Evolutionary conservation across 1,140 invertebrate species (phyloP).

Genomic region (Papilio polyxenes): DNA sequence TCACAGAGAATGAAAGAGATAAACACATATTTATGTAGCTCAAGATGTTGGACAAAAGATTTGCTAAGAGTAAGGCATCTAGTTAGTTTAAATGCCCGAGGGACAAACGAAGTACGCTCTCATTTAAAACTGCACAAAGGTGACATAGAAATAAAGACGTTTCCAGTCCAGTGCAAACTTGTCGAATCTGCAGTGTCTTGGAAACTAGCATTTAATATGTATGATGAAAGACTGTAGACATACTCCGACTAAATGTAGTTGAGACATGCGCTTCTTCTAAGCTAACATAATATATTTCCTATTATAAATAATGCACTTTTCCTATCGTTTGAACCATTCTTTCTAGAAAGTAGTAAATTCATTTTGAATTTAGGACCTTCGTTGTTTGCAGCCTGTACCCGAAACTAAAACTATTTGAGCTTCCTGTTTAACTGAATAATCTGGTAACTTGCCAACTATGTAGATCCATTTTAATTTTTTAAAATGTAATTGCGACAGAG

Average conservation of each 20-base stretch:
- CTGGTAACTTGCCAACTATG: neutral
- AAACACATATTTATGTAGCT: neutral
- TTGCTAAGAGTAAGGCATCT: neutral
- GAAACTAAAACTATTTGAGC: neutral
- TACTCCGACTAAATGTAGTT: neutral
- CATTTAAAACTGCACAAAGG: conserved; percentile 10
- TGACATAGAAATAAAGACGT: conserved; percentile 1
- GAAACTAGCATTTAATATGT: neutral
- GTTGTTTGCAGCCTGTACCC: neutral
- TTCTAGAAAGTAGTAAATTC: too few species aligned
- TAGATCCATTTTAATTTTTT: neutral
- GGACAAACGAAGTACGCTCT: conserved; percentile 11
- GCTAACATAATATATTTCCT: neutral
- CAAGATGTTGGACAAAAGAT: neutral
- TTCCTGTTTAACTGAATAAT: neutral
- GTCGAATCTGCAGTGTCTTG: conserved; percentile 18
- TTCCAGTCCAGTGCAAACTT: conserved; percentile 18
- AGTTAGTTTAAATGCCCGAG: neutral
- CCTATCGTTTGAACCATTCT: too few species aligned
- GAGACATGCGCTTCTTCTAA: neutral
- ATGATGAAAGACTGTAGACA: neutral
- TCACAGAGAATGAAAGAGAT: neutral
- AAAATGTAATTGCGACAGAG: too few species aligned
- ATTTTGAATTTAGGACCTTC: neutral
- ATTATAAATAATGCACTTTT: too few species aligned